A percentile compares a stretch with the other conserved stretches of the same genome.
phyloP scores from a whole-genome alignment of 2,888 invertebrate genomes.

The Anthophora plumipes region DNA sequence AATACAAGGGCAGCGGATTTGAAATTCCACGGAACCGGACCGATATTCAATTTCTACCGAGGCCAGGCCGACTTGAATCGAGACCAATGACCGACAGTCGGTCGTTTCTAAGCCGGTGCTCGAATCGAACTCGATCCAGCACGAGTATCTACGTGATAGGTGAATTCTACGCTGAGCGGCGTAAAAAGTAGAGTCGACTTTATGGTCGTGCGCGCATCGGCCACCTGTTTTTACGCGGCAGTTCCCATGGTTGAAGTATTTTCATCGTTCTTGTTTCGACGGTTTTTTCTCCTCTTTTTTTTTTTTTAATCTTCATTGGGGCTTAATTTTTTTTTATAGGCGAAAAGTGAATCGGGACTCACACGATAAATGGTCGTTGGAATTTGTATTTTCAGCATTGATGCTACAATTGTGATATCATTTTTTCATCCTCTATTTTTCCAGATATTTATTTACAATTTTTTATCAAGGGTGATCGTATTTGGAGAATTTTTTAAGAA shows the following conservation, averaged over 20 bases:
- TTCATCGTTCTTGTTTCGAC: not conserved
- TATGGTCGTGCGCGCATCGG: conserved; percentile 31
- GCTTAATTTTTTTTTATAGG: not conserved
- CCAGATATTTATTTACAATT: too few relatives aligned
- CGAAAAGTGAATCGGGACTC: not conserved
- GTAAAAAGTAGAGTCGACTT: conserved; percentile 29
- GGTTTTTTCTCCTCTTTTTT: not conserved
- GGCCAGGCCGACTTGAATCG: too few relatives aligned
- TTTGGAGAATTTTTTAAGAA: too few relatives aligned
- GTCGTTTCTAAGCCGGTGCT: conserved; percentile 27
- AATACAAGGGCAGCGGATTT: not conserved
- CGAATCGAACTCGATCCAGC: conserved; percentile 46
- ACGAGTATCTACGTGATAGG: conserved; percentile 18
- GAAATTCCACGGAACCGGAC: conserved; percentile 24
- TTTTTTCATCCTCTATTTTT: too few relatives aligned
- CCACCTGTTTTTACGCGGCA: conserved; percentile 41
- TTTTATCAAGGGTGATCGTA: too few relatives aligned
- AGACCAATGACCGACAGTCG: conserved; percentile 18
- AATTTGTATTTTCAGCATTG: too few relatives aligned
- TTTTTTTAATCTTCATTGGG: not conserved
- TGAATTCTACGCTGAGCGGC: not conserved
- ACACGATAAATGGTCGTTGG: too few relatives aligned
- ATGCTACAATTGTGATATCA: too few relatives aligned
- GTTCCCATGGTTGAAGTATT: conserved; percentile 4
- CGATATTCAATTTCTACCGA: too few relatives aligned